Conservation (phyloP, 2,797 vertebrate species). For the Lepus townsendii region DNA sequence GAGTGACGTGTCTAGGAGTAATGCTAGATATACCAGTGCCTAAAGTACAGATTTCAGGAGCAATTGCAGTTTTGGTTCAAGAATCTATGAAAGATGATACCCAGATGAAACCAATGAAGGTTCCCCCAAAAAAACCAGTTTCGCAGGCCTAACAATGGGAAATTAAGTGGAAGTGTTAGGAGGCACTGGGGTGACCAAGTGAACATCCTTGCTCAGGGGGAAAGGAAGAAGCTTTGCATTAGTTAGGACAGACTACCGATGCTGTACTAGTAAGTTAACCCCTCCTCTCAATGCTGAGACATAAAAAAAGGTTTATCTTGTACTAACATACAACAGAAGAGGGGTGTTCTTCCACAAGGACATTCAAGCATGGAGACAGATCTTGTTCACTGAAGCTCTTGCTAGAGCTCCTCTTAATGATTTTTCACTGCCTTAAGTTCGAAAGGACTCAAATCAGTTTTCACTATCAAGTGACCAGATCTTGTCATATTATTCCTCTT, state of each 20-base stretch:
- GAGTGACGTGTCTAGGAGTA: not conserved
- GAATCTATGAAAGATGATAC: slow-evolving; percentile 1
- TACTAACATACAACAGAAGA: not conserved
- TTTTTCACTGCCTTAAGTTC: not conserved
- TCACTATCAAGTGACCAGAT: not conserved
- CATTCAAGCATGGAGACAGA: not conserved
- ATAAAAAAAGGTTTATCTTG: not conserved
- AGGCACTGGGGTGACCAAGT: not conserved
- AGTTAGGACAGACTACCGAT: not conserved
- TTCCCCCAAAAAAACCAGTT: not conserved
- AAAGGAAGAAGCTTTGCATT: not conserved
- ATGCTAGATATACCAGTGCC: not conserved
- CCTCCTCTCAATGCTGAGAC: not conserved
- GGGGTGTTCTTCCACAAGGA: not conserved
- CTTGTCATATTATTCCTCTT: not conserved
- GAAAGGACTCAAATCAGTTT: not conserved
- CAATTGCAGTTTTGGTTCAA: not conserved
- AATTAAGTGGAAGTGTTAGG: not conserved
- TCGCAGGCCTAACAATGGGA: not conserved
- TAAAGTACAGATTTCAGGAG: not conserved
- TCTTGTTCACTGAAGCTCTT: not conserved
- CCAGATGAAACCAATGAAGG: not conserved
- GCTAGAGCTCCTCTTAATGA: not conserved
- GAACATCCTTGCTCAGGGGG: not conserved
- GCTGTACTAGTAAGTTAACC: not conserved